phyloP scores from a whole-genome alignment of 2,888 invertebrate genomes.

The Apamea crenata region DNA sequence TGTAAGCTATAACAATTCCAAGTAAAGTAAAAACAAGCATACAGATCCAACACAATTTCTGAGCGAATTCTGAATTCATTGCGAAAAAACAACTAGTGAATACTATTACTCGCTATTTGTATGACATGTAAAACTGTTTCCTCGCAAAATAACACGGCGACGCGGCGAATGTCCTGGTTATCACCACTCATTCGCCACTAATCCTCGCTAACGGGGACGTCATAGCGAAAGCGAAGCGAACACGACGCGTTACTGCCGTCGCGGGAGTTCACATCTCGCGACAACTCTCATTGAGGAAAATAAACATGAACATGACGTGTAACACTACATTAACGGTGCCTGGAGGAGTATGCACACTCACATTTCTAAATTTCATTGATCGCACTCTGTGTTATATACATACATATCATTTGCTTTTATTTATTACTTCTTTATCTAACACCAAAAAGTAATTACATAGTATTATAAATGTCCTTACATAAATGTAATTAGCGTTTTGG shows the following conservation, averaged over 20 bases:
- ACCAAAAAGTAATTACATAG: neutral
- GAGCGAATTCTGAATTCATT: neutral
- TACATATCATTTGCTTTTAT: neutral
- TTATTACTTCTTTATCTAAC: neutral
- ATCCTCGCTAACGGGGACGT: neutral
- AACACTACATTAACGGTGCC: neutral
- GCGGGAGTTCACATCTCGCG: neutral
- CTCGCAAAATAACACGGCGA: neutral
- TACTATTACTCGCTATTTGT: neutral
- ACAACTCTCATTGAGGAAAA: slow-evolving; percentile 11
- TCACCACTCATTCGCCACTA: slow-evolving; percentile 19
- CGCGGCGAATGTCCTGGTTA: slow-evolving; percentile 7
- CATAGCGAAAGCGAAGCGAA: slow-evolving; percentile 3
- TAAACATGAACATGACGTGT: neutral
- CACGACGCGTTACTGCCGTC: neutral
- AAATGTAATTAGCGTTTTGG: too few relatives aligned
- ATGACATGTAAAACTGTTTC: slow-evolving; percentile 31
- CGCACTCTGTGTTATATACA: neutral
- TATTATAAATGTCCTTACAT: neutral
- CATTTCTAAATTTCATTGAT: neutral
- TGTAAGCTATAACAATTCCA: neutral
- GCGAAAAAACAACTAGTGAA: neutral
- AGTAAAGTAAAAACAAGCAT: slow-evolving; percentile 1
- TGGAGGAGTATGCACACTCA: neutral
- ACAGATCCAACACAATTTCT: slow-evolving; percentile 10